Base-by-base conservation (phyloP, 2,113 vertebrate species). In the Hippocampus guttulatus region DNA sequence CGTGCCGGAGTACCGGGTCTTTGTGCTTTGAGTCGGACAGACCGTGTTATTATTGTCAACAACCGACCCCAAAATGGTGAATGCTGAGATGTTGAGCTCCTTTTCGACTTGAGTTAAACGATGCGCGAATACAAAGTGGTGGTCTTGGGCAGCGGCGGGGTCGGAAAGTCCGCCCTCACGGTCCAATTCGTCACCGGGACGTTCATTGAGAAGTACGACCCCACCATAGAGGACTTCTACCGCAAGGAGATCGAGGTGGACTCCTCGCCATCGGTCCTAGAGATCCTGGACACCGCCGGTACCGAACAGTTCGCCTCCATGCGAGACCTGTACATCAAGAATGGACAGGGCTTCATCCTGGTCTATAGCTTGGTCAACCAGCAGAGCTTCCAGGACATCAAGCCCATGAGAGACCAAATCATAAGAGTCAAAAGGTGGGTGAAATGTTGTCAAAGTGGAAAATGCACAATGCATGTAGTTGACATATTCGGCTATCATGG, bases 51-150 rank as follows among this genome's bases (percentile, higher is more conserved):
- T 81, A 67, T 81, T 80, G 78, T 84, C 85, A 64, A 64, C 75
- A 64, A 68, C 54, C 75, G 70, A 71, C 77, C 33, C 30, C 80
- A 54, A 73, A 58, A 23, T 88, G 82, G 81, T 82, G 72, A 86
- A 45, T 69, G 81, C 11, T 57, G 74, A 76, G 75, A 57, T 79
- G 85, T 78, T 51, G 62, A 68, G 33, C 75, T 20, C 62, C 79
- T 80, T 75, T 77, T 73, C 27, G 67, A 77, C 77, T 33, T 77
- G 69, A 75, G 78, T 69, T 77, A 83, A 83, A 61, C 77, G 84
- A 97, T 97, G 96, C 94, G 96, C 80, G 96, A 97, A 93, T 97
- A 96, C 84, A 97, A 97, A 91, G 96, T 97, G 93, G 96, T 97
- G 93, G 96, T 97, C 87, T 92, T 96, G 88, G 96, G 96, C 85